Evolutionary conservation across 2,888 invertebrate genomes (phyloP), one percentile per base, ranked within the genome.

Genomic region (Lepidonotus clava): DNA sequence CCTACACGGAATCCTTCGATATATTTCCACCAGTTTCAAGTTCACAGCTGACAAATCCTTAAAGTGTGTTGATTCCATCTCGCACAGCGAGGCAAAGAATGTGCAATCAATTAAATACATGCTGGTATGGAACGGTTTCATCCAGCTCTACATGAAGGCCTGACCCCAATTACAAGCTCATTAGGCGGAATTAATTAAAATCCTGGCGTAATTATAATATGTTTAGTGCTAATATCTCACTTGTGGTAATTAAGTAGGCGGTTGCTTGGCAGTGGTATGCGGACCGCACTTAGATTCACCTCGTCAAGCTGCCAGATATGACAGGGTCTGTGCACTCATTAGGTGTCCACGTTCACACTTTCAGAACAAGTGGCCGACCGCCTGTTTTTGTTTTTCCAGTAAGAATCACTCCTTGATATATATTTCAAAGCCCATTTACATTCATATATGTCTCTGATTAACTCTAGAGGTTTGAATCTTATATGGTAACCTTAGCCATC

Each of bases 181-280:
- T 80, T 80, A 80, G 80, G 46, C 28, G n/a, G 80, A 41, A 80
- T 80, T 46, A 46, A 80, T 80, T 80, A 80, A 80, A 80, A 80
- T 80, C 46, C 32, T 28, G 46, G 14, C 11, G 80, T 46, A 80
- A 80, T 80, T 80, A 80, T 80, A 80, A 80, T 80, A 80, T 80
- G 80, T 46, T 80, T 18, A 80, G 80, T 46, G 80, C 80, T 80
- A 80, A 80, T 80, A 80, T 80, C 80, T 21, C 80, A 80, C 80
- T 80, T 46, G 51, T 46, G 46, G 6, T 80, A 80, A 80, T 80
- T 80, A 80, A 80, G 80, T 46, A 18, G 80, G 18, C 51, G 80
- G 80, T 46, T 28, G 51, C 24, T 24, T 80, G 80, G 80, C 80
- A 80, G 28, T 51, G 80, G 80, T 24, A 80, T 80, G 51, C 28